These are phyloP conservation scores for Cossypha dichroa DNA, from an alignment of 2,797 vertebrate species.

Conservation along the genomic window DNA sequence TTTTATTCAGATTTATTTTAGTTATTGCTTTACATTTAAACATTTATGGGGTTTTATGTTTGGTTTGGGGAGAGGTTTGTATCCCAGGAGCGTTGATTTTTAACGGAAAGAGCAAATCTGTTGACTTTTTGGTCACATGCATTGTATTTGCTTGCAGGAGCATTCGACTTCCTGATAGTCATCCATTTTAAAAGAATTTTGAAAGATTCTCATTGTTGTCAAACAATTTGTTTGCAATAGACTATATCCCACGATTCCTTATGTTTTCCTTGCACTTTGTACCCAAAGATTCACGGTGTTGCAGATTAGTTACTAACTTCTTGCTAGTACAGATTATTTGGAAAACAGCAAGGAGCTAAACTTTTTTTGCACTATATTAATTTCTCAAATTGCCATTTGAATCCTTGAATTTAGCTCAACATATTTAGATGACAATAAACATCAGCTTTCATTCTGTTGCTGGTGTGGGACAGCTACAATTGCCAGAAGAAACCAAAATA, in stretches of 20 bases:
- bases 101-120: neutral
- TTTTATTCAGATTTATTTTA: slow-evolving; percentile 10
- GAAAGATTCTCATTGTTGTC: neutral
- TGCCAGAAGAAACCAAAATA: neutral
- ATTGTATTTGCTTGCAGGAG: neutral
- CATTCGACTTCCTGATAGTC: neutral
- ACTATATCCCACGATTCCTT: neutral
- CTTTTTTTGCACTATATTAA: neutral
- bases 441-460: neutral
- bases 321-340: neutral
- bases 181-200: neutral
- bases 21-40: neutral
- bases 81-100: neutral
- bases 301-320: neutral
- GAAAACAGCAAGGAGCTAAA: neutral
- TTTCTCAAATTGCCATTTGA: neutral
- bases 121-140: slow-evolving; percentile 4
- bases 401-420: neutral
- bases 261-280: neutral
- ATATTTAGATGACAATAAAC: neutral
- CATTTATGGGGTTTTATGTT: neutral
- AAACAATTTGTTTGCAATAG: neutral
- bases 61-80: neutral
- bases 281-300: neutral
- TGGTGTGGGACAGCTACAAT: neutral